These are phyloP conservation scores for Ondatra zibethicus DNA, from an alignment of 2,113 vertebrate genomes.

Conservation along the genomic window DNA sequence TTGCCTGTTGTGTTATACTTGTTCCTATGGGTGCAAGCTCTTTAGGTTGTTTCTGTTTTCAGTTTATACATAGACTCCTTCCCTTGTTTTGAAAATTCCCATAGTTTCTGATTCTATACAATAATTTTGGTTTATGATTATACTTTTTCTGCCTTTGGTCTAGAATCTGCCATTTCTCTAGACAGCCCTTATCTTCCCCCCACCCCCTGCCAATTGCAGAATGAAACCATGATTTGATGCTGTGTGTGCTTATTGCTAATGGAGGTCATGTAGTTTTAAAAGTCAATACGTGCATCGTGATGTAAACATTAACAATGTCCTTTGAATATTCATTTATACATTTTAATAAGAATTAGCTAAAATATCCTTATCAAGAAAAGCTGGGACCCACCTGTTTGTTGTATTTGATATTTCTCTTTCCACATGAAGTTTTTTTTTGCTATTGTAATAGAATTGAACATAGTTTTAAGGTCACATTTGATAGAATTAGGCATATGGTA, in stretches of 20 bases:
- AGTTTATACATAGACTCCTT: not conserved
- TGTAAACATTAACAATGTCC: not conserved
- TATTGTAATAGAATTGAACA: constrained; percentile 24
- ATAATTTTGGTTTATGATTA: not conserved
- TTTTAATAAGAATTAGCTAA: not conserved
- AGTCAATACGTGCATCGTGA: not conserved
- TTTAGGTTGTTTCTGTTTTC: not conserved
- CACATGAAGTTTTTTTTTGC: constrained; percentile 11
- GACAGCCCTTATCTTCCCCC: not conserved
- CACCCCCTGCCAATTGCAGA: not conserved
- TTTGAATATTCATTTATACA: not conserved
- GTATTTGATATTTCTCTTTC: not conserved
- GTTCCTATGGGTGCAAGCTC: not conserved
- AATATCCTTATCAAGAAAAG: not conserved
- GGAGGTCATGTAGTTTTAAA: not conserved
- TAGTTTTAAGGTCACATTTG: not conserved
- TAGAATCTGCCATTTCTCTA: not conserved
- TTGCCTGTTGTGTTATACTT: not conserved
- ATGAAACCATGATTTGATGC: not conserved
- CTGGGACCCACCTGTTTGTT: not conserved
- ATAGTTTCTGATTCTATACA: not conserved
- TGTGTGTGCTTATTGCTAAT: not conserved
- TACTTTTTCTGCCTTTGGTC: not conserved
- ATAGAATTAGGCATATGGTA: not conserved
- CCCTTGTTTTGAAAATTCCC: not conserved